These are phyloP conservation scores for Rhagonycha fulva DNA, from an alignment of 2,888 invertebrate species.

Conservation along the genomic window DNA sequence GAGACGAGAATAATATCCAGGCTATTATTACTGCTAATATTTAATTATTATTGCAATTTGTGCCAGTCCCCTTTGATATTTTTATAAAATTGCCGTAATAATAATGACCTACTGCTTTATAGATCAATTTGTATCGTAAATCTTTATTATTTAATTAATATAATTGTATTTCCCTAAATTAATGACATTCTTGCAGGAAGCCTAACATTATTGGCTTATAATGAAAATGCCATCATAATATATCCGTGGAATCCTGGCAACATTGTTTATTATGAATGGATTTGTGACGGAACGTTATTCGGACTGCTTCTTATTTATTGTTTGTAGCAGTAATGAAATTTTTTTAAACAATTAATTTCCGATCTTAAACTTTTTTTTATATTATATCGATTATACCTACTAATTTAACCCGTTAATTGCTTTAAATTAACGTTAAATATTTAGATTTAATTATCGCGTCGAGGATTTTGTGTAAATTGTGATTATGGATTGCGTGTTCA, in stretches of 20 bases:
- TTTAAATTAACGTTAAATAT: background rate
- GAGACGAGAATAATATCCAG: background rate
- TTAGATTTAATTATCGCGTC: background rate
- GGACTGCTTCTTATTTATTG: background rate
- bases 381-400: too few relatives aligned
- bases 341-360: background rate
- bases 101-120: background rate
- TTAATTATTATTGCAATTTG: background rate
- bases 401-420: background rate
- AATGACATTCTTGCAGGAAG: constrained; percentile 21
- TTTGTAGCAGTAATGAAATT: background rate
- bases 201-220: constrained; percentile 23
- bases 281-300: constrained; percentile 25
- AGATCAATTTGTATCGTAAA: background rate
- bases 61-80: background rate
- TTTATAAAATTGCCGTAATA: background rate
- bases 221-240: constrained; percentile 24
- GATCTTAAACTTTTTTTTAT: too few relatives aligned
- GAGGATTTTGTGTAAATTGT: background rate
- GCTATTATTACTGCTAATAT: background rate
- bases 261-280: constrained; percentile 29
- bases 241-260: constrained; percentile 13
- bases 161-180: constrained; percentile 10
- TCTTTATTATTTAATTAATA: background rate
- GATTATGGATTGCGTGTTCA: background rate